Evolutionary conservation across 2,113 vertebrate genomes (phyloP).

Genomic region (Anthoscopus minutus): DNA sequence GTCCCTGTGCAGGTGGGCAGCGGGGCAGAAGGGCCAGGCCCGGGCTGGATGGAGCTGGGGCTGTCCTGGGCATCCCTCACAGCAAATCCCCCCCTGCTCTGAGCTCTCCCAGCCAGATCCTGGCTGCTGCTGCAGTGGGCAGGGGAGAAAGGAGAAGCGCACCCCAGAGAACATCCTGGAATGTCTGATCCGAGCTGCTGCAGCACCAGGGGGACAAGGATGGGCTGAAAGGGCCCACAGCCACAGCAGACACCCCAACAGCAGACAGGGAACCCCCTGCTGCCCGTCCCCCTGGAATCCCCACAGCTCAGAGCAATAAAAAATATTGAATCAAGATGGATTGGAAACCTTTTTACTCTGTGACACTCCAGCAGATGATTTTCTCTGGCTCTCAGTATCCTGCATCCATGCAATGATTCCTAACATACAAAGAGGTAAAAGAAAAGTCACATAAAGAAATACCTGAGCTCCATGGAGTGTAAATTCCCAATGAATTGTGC

Average conservation of each 20-base stretch:
- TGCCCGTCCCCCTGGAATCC: accelerated
- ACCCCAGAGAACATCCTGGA: too few species aligned
- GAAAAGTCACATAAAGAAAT: background rate
- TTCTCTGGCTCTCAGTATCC: background rate
- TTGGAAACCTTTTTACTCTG: background rate
- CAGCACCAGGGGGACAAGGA: too few species aligned
- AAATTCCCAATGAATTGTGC: background rate
- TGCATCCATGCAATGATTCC: background rate
- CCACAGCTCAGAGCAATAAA: background rate
- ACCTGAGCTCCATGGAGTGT: background rate
- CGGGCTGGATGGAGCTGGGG: too few species aligned
- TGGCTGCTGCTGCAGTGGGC: too few species aligned
- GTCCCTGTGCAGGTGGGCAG: too few species aligned
- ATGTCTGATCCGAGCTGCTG: too few species aligned
- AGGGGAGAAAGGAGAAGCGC: too few species aligned
- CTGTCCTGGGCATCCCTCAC: too few species aligned
- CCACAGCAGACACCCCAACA: background rate
- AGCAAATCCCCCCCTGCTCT: too few species aligned
- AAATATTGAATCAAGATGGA: background rate
- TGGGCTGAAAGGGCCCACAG: too few species aligned
- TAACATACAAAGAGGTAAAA: background rate
- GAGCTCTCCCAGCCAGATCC: too few species aligned
- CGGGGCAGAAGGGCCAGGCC: too few species aligned
- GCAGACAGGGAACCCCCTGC: accelerated
- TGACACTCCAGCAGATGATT: background rate